Evolutionary conservation across 92 coral and sea anemone genomes (phyloP), one percentile per base, ranked within the genome.

Genomic region (Zoanthus gigantus): DNA sequence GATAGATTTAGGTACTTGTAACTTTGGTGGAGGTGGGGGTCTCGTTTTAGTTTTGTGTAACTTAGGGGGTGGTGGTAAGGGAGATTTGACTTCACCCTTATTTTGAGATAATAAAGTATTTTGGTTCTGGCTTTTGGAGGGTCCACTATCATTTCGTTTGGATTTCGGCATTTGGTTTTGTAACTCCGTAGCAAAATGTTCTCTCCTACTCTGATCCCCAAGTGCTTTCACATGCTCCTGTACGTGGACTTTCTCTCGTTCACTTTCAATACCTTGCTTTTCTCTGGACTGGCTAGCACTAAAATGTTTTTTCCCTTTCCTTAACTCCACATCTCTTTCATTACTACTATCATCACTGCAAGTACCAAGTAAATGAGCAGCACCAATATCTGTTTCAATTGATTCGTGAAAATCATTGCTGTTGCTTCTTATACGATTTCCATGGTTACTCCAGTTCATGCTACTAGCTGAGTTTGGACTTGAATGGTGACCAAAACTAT

Each of bases 11-110:
- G 98, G 98, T 44, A 95, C 94, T 80, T 93, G 89, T 74, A 95
- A 86, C 10, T 90, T 94, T 69, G 98, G 98, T 2, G 98, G 98
- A 1, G 98, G 98, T 31, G 92, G 93, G 65, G 98, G 90, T 44
- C 92, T 95, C 3, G 93, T 92, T 83, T 91, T 94, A 7, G 93
- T 90, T 77, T 91, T 94, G n/a, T 92, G 91, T 15, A 92, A 56
- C 83, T 92, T 94, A 18, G 98, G 98, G 46, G 95, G 98, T 16
- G 92, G 90, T 65, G 95, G 91, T 46, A 91, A 68, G 73, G 56
- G 67, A 75, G 90, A 83, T 9, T 75, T 45, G 13, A 87, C 88
- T 45, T 86, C 92, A 17, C 92, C 18, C 60, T 63, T 90, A 57
- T 48, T 82, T 9, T 65, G 84, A 53, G 87, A 31, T 29, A 50